These are phyloP conservation scores for Eonycteris spelaea DNA, from an alignment of 2,113 vertebrate genomes.

Conservation along the genomic window DNA sequence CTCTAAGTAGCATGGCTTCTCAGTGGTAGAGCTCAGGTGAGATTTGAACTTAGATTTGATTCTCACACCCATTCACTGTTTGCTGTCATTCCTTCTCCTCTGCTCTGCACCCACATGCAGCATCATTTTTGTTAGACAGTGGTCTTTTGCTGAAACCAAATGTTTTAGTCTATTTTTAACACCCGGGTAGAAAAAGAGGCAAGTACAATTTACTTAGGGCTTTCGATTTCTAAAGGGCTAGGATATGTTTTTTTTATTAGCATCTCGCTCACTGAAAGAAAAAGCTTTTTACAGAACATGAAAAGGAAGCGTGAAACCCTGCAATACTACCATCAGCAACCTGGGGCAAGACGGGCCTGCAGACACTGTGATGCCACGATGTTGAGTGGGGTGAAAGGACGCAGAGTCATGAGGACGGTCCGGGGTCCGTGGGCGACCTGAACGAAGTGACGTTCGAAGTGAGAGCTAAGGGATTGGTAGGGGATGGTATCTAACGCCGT, in stretches of 20 bases:
- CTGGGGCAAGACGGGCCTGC: not conserved
- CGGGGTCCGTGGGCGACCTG: not conserved
- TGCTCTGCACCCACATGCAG: not conserved
- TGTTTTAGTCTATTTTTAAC: not conserved
- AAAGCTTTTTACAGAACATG: not conserved
- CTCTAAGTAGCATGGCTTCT: not conserved
- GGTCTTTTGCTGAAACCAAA: not conserved
- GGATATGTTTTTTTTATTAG: not conserved
- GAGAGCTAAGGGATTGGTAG: not conserved
- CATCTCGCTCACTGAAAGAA: not conserved
- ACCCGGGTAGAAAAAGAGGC: not conserved
- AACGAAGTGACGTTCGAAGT: not conserved
- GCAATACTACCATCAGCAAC: fast-evolving
- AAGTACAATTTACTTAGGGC: not conserved
- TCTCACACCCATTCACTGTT: not conserved
- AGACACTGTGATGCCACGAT: fast-evolving
- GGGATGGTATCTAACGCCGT: fast-evolving
- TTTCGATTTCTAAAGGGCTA: not conserved
- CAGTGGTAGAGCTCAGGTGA: not conserved
- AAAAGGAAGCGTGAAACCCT: not conserved
- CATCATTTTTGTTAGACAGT: not conserved
- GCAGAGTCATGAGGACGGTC: fast-evolving
- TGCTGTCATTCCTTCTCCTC: fast-evolving
- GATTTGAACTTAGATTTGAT: not conserved
- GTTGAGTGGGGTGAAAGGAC: not conserved